Base-by-base conservation (phyloP, 1,140 invertebrate genomes). In the Leguminivora glycinivorella region DNA sequence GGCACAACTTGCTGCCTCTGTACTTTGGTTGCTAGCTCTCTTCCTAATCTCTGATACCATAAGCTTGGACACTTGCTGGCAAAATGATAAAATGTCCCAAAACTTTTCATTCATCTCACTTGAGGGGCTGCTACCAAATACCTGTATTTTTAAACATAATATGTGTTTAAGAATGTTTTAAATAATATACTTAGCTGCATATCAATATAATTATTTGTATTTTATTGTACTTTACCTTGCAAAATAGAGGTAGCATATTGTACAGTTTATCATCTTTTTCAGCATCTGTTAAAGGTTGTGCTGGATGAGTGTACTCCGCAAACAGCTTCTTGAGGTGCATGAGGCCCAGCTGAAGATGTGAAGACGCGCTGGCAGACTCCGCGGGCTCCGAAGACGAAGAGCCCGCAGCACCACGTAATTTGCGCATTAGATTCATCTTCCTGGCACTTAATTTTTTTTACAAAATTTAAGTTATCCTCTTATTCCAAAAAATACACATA, bases 201-300 rank as follows among this genome's bases (percentile, higher is more conserved):
- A n/a, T n/a, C n/a, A n/a, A n/a, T 22, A 22, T 17, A 52, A n/a
- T n/a, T n/a, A 17, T 52, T 22, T 52, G 0, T 52, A 22, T 22
- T 10, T 2, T 9, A 9, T 1, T 52, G 47, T 19, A 52, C n/a
- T 52, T 52, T 93, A 99, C 98, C 94, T 99, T 99, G 92, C 97
- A 98, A 92, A 99, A 99, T 9, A 99, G 93, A 52, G 98, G 98
- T 79, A 99, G 93, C 97, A 99, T 99, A 90, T 98, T 98, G 90
- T 99, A 99, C 0, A 99, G 93, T 91, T 98, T 98, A 82, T 97
- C 96, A 91, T 99, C 97, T 73, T 96, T 95, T 89, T 99, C 97
- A 69, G 94, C 92, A 71, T 98, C 96, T 34, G 94, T 94, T 0
- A 98, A 92, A 7, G 95, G 93, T 78, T 97, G 96, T 56, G 95